These are phyloP conservation scores for Barnardius zonarius DNA, from an alignment of 2,113 vertebrate species.

Conservation along the genomic window DNA sequence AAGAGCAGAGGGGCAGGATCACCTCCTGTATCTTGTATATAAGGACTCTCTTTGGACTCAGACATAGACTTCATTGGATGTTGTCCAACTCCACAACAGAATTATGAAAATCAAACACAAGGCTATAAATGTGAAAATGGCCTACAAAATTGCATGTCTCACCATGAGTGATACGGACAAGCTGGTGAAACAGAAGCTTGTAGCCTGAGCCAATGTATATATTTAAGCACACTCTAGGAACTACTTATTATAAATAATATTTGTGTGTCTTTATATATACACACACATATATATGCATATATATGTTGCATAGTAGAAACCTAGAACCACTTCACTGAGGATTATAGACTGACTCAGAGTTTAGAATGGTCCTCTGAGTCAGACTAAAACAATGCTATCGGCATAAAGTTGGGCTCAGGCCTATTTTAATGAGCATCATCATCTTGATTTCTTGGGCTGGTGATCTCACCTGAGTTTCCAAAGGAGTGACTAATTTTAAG, in stretches of 20 bases:
- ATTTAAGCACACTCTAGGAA: neutral
- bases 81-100: neutral
- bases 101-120: neutral
- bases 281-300: neutral
- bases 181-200: neutral
- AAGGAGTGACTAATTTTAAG: neutral
- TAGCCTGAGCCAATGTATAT: neutral
- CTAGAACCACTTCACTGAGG: neutral
- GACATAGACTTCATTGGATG: neutral
- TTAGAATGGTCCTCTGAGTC: neutral
- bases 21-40: too few species aligned
- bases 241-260: neutral
- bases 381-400: neutral
- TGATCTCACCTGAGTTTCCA: neutral
- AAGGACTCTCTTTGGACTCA: neutral
- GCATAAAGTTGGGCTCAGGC: neutral
- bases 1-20: too few species aligned
- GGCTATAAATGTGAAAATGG: neutral
- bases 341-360: neutral
- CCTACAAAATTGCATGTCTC: neutral
- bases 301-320: neutral
- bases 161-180: neutral
- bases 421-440: neutral
- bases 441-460: neutral
- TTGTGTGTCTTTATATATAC: neutral